Percentiles rank a stretch among this genome's conserved stretches.
phyloP scores from a whole-genome alignment of 2,113 vertebrate species.

The Gulo gulo region DNA sequence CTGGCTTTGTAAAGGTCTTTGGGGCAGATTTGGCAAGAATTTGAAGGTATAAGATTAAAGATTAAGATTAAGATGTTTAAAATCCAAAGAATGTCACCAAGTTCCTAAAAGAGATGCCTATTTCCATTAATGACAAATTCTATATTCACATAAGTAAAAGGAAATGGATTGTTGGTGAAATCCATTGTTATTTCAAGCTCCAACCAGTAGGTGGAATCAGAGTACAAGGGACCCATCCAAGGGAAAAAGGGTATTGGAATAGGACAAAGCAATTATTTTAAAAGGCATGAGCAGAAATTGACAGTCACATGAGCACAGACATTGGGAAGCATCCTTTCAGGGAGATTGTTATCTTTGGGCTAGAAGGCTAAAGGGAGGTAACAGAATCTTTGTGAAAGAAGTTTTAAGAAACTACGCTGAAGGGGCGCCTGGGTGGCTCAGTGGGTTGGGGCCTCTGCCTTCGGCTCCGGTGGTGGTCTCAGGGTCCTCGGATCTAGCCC shows the following conservation, averaged over 20 bases:
- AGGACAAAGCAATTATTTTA: background rate
- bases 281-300: background rate
- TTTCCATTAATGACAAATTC: background rate
- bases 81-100: background rate
- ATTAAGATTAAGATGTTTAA: background rate
- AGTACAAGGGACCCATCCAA: background rate
- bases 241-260: background rate
- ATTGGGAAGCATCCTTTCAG: background rate
- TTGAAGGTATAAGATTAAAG: background rate
- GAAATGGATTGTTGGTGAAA: background rate
- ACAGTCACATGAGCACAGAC: background rate
- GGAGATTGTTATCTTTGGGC: background rate
- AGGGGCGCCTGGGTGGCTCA: too few species aligned
- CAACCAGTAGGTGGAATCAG: conserved; percentile 10
- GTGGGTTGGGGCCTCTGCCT: too few species aligned
- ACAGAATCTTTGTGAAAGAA: background rate
- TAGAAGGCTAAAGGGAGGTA: background rate
- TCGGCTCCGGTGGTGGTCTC: too few species aligned
- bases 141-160: background rate
- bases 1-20: background rate
- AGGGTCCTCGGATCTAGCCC: too few species aligned
- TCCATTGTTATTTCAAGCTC: background rate
- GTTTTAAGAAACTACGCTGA: background rate
- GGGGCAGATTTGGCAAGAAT: background rate
- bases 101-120: background rate